A percentile compares a stretch with the other conserved stretches of the same genome.
Evolutionary conservation across 2,797 vertebrate species (phyloP).

Genomic region (Sphenopsis melanotis): DNA sequence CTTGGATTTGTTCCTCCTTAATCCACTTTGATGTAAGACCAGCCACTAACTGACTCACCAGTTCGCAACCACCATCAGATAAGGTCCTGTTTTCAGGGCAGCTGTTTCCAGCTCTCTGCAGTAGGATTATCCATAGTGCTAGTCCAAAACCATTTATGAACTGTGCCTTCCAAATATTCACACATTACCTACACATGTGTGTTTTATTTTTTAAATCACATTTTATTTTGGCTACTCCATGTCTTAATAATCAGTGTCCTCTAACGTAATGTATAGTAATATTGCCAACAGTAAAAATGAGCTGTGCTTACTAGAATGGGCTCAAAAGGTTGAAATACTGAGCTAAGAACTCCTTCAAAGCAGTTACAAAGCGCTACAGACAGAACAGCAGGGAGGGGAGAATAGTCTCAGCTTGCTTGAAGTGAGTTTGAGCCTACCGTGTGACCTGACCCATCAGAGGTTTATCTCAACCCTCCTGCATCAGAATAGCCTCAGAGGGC

Average conservation of each 20-base stretch:
- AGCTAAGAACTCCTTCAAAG: neutral
- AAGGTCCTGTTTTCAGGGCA: neutral
- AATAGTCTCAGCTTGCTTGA: neutral
- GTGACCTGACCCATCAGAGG: neutral
- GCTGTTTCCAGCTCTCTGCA: neutral
- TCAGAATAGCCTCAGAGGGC: neutral
- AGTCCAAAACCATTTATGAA: neutral
- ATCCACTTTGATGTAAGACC: neutral
- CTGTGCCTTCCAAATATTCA: neutral
- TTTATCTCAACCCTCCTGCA: neutral
- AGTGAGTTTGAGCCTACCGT: neutral
- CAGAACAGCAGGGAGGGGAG: neutral
- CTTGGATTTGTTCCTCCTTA: neutral
- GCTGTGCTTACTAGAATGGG: neutral
- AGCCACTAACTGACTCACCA: neutral
- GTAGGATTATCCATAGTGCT: neutral
- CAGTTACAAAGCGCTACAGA: neutral
- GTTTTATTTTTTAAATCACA: neutral
- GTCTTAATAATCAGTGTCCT: neutral
- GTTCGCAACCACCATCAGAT: neutral
- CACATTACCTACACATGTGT: rapidly evolving
- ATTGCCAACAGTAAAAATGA: neutral
- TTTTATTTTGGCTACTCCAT: neutral
- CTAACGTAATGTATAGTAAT: neutral
- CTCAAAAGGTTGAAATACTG: neutral